Evolutionary conservation across 1,140 invertebrate genomes (phyloP), one percentile per base, ranked within the genome.

Genomic region (Dinoponera quadriceps): DNA sequence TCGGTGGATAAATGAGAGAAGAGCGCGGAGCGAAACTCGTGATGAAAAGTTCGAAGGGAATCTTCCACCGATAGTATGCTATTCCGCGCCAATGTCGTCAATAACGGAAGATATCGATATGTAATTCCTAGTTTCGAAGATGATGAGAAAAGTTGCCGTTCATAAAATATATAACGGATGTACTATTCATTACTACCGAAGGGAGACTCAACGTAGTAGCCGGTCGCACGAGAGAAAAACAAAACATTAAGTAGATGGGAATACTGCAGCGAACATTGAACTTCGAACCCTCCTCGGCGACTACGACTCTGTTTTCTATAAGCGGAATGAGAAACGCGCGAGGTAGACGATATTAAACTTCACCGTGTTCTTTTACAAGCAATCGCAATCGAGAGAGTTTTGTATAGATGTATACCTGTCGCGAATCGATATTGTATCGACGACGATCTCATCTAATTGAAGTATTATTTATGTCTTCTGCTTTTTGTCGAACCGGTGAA

Each of bases 131-230:
- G 63, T 75, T 82, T 59, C 48, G 22, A 72, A 44, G 83, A 84
- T 86, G 73, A 86, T 86, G 83, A 83, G 82, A 72, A 86, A 86
- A 84, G 82, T 85, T 85, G 65, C 65, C 60, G 60, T 69, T 84
- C 77, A 82, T 84, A 72, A 84, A 82, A 72, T 84, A 84, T 82
- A 73, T 63, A 84, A 51, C 78, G 66, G 49, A 84, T 82, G 54
- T 60, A 73, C 60, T 77, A 83, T 83, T 83, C 81, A 83, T 83
- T 83, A 83, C 60, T 83, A 33, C 33, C 51, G 49, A 77, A 65
- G 60, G 29, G 60, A n/a, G 60, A 77, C 49, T 55, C 75, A 48
- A 69, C 44, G 49, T 60, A 51, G 80, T 83, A 49, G 60, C 60
- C 60, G 9, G 44, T 82, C 57, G 55, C 29, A 82, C 22, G 54